phyloP scores from a whole-genome alignment of 2,797 vertebrate species.

The Gambusia yucatana region DNA sequence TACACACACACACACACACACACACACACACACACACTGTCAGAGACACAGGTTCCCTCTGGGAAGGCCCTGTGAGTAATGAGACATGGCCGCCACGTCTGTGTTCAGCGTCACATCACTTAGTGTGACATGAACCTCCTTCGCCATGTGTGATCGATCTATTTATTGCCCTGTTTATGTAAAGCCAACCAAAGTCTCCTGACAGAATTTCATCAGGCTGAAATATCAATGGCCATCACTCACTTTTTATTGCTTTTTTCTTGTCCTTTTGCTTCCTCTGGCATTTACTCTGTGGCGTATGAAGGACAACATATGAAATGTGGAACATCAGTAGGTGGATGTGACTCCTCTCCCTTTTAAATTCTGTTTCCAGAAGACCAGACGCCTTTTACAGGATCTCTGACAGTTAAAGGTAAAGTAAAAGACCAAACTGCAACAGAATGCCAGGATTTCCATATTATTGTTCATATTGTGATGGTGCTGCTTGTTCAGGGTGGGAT shows the following conservation, averaged over 20 bases:
- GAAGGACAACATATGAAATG: slow-evolving; percentile 44
- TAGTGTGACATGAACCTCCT: slow-evolving; percentile 76
- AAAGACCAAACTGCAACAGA: background rate
- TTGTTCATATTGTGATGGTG: too few relatives aligned
- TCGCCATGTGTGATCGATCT: slow-evolving; percentile 77
- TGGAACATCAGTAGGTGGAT: slow-evolving; percentile 33
- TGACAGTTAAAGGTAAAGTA: background rate
- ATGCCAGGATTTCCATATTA: background rate
- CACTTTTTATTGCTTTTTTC: slow-evolving; percentile 73
- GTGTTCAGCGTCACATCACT: slow-evolving; percentile 69
- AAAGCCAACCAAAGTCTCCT: slow-evolving; percentile 75
- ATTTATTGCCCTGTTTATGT: slow-evolving; percentile 83
- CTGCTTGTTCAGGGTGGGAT: too few relatives aligned
- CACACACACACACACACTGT: slow-evolving; percentile 13
- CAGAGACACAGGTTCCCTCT: slow-evolving; percentile 16
- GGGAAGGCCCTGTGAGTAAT: slow-evolving; percentile 69
- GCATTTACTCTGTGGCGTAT: slow-evolving; percentile 61
- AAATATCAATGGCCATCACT: slow-evolving; percentile 80
- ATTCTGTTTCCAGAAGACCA: slow-evolving; percentile 6
- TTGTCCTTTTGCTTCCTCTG: slow-evolving; percentile 59
- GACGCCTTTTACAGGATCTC: background rate
- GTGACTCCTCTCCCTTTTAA: slow-evolving; percentile 16
- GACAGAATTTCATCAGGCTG: slow-evolving; percentile 62
- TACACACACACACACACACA: slow-evolving; percentile 23
- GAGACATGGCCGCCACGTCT: slow-evolving; percentile 57